Conservation (phyloP, 2,888 invertebrate genomes). For the Toxonevra muliebris region DNA sequence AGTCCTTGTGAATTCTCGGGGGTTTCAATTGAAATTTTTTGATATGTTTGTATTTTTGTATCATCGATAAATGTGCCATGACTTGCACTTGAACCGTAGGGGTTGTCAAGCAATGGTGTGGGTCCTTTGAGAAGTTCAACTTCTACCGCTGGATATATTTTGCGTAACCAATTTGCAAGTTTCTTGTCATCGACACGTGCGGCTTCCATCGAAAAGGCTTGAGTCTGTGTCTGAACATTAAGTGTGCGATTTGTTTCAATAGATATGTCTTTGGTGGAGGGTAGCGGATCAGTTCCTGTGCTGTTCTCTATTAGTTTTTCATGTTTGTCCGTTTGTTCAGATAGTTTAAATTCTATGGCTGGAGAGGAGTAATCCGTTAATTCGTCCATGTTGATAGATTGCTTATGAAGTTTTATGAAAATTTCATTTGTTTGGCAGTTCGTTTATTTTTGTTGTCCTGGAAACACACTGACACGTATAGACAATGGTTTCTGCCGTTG, state of each 20-base stretch:
- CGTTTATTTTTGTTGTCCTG: neutral
- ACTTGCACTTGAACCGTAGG: constrained; percentile 19
- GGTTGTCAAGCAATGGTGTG: constrained; percentile 50
- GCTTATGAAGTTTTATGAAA: neutral
- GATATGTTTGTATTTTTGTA: constrained; percentile 55
- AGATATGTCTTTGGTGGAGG: constrained; percentile 42
- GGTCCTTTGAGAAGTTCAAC: constrained; percentile 64
- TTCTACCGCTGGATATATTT: constrained; percentile 66
- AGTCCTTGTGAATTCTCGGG: constrained; percentile 52
- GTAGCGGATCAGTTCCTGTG: constrained; percentile 55
- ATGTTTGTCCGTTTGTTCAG: constrained; percentile 62
- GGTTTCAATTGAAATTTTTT: constrained; percentile 49
- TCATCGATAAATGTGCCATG: constrained; percentile 39
- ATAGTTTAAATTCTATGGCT: constrained; percentile 67
- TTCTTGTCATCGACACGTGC: constrained; percentile 62
- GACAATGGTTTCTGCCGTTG: neutral
- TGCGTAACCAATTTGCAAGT: constrained; percentile 65
- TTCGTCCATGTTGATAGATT: constrained; percentile 58
- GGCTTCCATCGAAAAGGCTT: constrained; percentile 35
- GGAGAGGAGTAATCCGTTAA: constrained; percentile 65
- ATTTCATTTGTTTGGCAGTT: neutral
- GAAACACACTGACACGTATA: neutral
- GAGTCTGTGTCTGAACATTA: constrained; percentile 63
- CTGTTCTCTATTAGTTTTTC: constrained; percentile 56
- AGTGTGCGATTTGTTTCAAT: constrained; percentile 49